Evolutionary conservation across 2,888 invertebrate species (phyloP).

Genomic region (Nymphalis c-album): DNA sequence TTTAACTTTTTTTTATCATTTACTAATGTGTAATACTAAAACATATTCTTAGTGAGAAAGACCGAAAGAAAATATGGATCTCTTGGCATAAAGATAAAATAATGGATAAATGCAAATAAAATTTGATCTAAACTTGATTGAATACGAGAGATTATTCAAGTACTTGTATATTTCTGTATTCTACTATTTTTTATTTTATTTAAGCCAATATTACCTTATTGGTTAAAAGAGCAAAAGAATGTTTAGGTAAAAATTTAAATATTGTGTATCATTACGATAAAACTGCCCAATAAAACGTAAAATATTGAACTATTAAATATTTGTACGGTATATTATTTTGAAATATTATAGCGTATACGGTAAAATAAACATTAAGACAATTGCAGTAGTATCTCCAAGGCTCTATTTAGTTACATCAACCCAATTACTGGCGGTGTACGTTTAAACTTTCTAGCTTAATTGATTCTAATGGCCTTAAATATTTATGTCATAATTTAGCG

Average conservation of each 20-base stretch:
- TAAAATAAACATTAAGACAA: constrained; percentile 4
- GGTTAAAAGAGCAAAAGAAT: background rate
- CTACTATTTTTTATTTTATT: no score
- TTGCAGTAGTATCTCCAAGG: constrained; percentile 10
- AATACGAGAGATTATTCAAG: no score
- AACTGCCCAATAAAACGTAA: background rate
- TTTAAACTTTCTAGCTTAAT: constrained; percentile 15
- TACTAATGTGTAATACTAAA: no score
- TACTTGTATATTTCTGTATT: no score
- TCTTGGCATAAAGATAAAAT: no score
- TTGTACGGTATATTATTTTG: background rate
- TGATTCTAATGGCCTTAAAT: constrained; percentile 28
- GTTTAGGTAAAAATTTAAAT: background rate
- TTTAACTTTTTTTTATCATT: no score
- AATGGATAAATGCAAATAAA: no score
- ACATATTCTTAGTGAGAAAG: no score
- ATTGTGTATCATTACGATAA: background rate
- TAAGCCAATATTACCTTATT: no score
- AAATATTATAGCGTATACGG: constrained; percentile 4
- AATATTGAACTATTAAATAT: background rate
- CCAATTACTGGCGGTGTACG: constrained; percentile 10
- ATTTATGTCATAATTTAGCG: constrained; percentile 38
- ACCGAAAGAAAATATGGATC: no score
- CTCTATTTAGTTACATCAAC: constrained; percentile 13
- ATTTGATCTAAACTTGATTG: no score